A percentile compares a stretch with the other conserved stretches of the same genome.
phyloP scores from a whole-genome alignment of 2,797 vertebrate genomes.

The Hydrolagus colliei region DNA sequence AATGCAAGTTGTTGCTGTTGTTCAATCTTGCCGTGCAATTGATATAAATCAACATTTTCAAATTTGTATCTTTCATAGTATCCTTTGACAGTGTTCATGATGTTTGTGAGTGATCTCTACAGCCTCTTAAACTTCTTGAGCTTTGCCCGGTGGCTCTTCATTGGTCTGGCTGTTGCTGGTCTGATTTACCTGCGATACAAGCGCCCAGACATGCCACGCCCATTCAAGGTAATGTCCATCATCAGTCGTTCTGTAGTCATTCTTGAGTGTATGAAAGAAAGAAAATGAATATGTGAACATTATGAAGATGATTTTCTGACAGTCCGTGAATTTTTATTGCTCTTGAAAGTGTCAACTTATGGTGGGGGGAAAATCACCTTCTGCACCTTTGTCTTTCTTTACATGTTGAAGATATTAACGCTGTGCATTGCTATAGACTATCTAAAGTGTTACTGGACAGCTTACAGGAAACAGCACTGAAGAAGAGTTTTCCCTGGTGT shows the following conservation, averaged over 20 bases:
- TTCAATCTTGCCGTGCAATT: background rate
- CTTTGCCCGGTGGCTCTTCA: constrained; percentile 92
- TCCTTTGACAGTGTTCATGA: constrained; percentile 81
- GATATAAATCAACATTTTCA: background rate
- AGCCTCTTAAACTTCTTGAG: constrained; percentile 94
- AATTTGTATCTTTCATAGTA: constrained; percentile 57
- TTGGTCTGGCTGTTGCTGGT: constrained; percentile 83
- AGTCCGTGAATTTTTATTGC: too few species aligned
- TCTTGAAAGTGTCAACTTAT: too few species aligned
- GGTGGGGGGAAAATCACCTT: too few species aligned
- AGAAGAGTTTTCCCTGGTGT: too few species aligned
- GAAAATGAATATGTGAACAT: background rate
- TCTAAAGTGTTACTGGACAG: background rate
- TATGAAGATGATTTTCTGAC: too few species aligned
- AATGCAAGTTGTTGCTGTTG: too few species aligned
- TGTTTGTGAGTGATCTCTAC: constrained; percentile 87
- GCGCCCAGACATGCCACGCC: constrained; percentile 80
- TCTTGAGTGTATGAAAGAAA: background rate
- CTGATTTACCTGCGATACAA: constrained; percentile 87
- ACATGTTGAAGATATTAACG: background rate
- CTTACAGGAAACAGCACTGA: too few species aligned
- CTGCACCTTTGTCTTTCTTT: background rate
- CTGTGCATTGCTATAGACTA: background rate
- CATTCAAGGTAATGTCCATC: constrained; percentile 77
- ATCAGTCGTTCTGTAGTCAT: constrained; percentile 36